Conservation (phyloP, 2,113 vertebrate genomes). For the Pterocles orientalis region DNA sequence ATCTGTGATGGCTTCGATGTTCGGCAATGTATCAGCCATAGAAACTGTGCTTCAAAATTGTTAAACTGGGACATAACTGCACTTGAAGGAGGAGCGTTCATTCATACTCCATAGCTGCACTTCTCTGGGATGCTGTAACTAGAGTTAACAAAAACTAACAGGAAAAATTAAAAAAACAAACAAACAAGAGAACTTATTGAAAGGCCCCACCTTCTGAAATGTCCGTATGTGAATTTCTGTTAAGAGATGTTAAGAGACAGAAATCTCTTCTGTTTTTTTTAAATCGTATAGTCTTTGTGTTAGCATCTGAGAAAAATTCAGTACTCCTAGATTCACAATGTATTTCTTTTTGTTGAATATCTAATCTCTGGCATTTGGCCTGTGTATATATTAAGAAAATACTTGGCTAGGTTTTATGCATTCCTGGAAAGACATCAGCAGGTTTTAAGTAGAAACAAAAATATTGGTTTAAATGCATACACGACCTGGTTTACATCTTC, state of each 20-base stretch:
- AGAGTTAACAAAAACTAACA: neutral
- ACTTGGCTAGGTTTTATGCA: neutral
- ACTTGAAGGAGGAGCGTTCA: neutral
- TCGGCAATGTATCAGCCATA: neutral
- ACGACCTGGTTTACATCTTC: neutral
- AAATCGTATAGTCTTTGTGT: neutral
- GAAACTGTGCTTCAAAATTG: neutral
- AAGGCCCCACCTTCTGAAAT: neutral
- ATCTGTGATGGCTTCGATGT: neutral
- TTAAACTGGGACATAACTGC: neutral
- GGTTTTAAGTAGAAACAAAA: constrained; percentile 16
- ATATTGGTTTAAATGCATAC: neutral
- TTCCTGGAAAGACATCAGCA: constrained; percentile 33
- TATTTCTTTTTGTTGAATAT: neutral
- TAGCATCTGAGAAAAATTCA: neutral
- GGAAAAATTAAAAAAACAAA: neutral
- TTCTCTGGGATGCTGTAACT: neutral
- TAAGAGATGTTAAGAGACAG: neutral
- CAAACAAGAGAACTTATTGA: neutral
- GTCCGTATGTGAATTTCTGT: neutral
- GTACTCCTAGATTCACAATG: neutral
- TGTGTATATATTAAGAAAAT: neutral
- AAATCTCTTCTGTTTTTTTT: neutral
- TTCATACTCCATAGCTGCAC: neutral
- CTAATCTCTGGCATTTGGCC: neutral